A percentile compares a stretch with the other conserved stretches of the same genome.
phyloP scores from a whole-genome alignment of 2,888 invertebrate genomes.

The Biston betularia region DNA sequence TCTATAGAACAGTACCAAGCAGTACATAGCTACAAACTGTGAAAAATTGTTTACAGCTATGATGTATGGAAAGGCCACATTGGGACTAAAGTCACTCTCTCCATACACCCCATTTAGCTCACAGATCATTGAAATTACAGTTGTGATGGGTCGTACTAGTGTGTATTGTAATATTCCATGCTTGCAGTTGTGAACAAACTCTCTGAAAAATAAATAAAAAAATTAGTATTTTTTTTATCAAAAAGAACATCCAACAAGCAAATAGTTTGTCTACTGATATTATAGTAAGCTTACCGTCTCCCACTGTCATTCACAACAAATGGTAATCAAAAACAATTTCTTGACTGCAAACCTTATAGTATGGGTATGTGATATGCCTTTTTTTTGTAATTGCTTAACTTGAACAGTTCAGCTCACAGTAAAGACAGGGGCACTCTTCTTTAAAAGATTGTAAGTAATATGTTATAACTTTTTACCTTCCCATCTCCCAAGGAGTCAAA shows the following conservation, averaged over 20 bases:
- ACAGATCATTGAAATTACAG: constrained; percentile 95
- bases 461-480: constrained; percentile 83
- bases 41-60: constrained; percentile 96
- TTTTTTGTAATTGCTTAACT: too few relatives aligned
- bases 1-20: constrained; percentile 96
- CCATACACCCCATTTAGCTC: constrained; percentile 94
- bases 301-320: too few relatives aligned
- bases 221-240: background rate
- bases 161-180: constrained; percentile 99
- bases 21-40: constrained; percentile 98
- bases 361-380: too few relatives aligned
- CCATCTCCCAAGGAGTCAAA: constrained; percentile 97
- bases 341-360: too few relatives aligned
- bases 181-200: constrained; percentile 97
- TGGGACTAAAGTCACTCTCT: constrained; percentile 95
- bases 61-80: constrained; percentile 96
- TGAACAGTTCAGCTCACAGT: too few relatives aligned
- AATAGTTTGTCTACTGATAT: too few relatives aligned
- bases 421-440: too few relatives aligned
- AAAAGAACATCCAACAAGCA: background rate
- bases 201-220: constrained; percentile 81
- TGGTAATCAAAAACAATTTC: too few relatives aligned
- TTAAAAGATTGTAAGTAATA: too few relatives aligned
- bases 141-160: constrained; percentile 95
- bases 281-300: too few relatives aligned